A percentile compares a stretch with the other conserved stretches of the same genome.
Conservation (phyloP, 2,797 vertebrate genomes). For the Furcifer pardalis region DNA sequence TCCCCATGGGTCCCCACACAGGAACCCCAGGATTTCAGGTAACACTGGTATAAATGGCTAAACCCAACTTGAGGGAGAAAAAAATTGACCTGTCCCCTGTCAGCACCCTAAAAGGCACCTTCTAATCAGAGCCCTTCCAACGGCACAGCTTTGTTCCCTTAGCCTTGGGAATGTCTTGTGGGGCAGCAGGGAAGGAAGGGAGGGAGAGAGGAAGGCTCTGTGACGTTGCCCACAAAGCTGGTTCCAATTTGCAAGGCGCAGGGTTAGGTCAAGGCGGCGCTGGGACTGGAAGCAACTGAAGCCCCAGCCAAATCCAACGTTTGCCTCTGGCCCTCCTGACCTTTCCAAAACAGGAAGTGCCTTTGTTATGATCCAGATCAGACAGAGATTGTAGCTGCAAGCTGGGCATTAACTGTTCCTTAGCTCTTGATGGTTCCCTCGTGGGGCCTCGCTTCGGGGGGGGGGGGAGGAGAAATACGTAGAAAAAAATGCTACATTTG, state of each 20-base stretch:
- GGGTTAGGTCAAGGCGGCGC: slow-evolving; percentile 21
- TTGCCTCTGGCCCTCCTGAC: slow-evolving; percentile 34
- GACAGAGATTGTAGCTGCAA: slow-evolving; percentile 19
- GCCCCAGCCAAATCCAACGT: slow-evolving; percentile 37
- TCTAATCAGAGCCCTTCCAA: background rate
- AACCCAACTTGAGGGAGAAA: background rate
- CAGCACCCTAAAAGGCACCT: background rate
- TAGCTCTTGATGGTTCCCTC: slow-evolving; percentile 12
- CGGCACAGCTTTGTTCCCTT: background rate
- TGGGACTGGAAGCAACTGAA: slow-evolving; percentile 26
- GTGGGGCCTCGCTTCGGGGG: background rate
- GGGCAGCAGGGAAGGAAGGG: background rate
- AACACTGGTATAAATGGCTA: no score
- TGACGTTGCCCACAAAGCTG: slow-evolving; percentile 21
- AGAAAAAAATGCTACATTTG: background rate
- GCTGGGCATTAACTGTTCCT: slow-evolving; percentile 28
- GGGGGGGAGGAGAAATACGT: background rate
- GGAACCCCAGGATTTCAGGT: no score
- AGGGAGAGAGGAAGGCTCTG: no score
- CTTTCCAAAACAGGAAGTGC: slow-evolving; percentile 52
- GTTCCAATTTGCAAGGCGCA: slow-evolving; percentile 21
- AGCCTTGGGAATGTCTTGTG: background rate
- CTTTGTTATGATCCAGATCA: slow-evolving; percentile 48
- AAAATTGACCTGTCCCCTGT: background rate
- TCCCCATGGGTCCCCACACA: no score